phyloP scores from a whole-genome alignment of 92 coral and sea anemone genomes.

The Phymanthus crucifer region DNA sequence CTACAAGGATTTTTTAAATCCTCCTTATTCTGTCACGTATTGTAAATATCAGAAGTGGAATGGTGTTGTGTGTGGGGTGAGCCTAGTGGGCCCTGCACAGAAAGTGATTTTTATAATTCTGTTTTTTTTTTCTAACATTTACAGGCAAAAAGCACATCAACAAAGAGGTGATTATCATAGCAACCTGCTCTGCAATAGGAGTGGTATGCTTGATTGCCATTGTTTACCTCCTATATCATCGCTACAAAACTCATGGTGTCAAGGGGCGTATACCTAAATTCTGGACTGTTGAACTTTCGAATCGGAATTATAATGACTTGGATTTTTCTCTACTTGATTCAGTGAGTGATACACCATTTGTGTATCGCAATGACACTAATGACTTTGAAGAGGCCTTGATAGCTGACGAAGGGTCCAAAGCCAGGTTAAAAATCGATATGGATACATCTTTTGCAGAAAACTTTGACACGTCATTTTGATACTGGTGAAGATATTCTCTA shows the following conservation, averaged over 20 bases:
- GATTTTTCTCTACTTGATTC: slow-evolving; percentile 84
- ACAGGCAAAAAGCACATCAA: slow-evolving; percentile 19
- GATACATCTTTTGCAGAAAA: slow-evolving; percentile 12
- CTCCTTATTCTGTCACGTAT: no score
- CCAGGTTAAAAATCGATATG: slow-evolving; percentile 53
- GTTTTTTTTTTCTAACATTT: background rate
- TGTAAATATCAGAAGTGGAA: no score
- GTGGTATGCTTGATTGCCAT: slow-evolving; percentile 35
- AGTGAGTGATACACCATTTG: slow-evolving; percentile 77
- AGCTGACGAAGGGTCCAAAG: slow-evolving; percentile 61
- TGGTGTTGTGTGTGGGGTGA: no score
- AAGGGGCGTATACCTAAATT: slow-evolving; percentile 55
- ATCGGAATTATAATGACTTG: slow-evolving; percentile 79
- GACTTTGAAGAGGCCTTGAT: slow-evolving; percentile 87
- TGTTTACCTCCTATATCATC: slow-evolving; percentile 53
- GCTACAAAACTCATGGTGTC: slow-evolving; percentile 28
- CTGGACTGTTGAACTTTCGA: slow-evolving; percentile 81
- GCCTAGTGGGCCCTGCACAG: no score
- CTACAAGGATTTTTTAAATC: no score
- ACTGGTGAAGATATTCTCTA: background rate
- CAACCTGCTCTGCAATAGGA: slow-evolving; percentile 61
- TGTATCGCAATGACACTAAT: slow-evolving; percentile 67
- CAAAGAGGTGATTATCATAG: slow-evolving; percentile 63
- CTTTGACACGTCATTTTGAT: slow-evolving; percentile 31
- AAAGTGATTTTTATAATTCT: background rate